Percentiles rank a stretch among this genome's conserved stretches.
phyloP scores from a whole-genome alignment of 2,797 vertebrate genomes.

The Hydrocynus forskahlii region DNA sequence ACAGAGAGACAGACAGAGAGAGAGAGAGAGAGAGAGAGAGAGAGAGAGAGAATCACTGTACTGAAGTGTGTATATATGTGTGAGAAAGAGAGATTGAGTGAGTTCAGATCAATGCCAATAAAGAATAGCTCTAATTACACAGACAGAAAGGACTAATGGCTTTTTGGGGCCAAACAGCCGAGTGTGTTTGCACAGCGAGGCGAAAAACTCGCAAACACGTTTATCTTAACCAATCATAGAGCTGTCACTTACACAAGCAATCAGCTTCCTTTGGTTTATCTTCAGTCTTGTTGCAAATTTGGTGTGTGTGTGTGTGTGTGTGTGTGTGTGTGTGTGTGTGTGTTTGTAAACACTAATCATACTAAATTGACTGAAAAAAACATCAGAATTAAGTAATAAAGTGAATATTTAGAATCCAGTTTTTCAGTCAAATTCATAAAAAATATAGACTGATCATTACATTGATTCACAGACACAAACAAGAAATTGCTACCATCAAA shows the following conservation, averaged over 20 bases:
- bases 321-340: too few relatives aligned
- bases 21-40: neutral
- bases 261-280: neutral
- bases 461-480: too few relatives aligned
- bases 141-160: constrained; percentile 7
- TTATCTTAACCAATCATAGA: neutral
- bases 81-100: neutral
- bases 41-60: neutral
- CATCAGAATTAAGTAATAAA: too few relatives aligned
- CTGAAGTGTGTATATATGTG: neutral
- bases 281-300: neutral
- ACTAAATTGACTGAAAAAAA: too few relatives aligned
- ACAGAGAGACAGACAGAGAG: neutral
- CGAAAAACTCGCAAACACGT: neutral
- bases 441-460: too few relatives aligned
- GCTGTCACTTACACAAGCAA: neutral
- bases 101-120: constrained; percentile 30
- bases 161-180: neutral
- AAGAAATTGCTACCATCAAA: too few relatives aligned
- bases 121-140: constrained; percentile 34
- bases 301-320: too few relatives aligned
- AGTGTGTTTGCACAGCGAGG: neutral
- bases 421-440: too few relatives aligned
- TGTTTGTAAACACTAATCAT: too few relatives aligned
- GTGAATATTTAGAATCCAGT: too few relatives aligned